Base-by-base conservation (phyloP, 2,888 invertebrate genomes). In the Drosophila borborema region DNA sequence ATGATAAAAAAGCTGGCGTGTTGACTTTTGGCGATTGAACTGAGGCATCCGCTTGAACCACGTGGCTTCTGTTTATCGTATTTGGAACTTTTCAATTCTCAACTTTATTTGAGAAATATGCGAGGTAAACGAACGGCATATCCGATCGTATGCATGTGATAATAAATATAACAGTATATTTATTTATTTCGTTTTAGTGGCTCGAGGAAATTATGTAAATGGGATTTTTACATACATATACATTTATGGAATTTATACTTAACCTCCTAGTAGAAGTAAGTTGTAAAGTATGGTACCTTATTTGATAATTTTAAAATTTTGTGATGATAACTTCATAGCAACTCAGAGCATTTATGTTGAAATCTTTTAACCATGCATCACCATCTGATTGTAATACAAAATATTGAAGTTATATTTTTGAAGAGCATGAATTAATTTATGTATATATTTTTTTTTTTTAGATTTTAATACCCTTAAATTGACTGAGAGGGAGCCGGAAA, bases 301-400 rank as follows among this genome's bases (percentile, higher is more conserved):
- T 9, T 2, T 36, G 14, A 20, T 20, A 0, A 20, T 53, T 38
- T 38, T 36, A 9, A 9, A 38, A 53, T 53, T 14, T 4, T 3
- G 2, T 54, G 54, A 40, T 82, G 88, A 89, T 51, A 81, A 51
- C 36, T 62, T 81, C 89, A 85, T 86, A 85, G 65, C 18, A 56
- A 64, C 10, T 23, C 83, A 75, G 81, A 89, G 7, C 36, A 61
- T 76, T 72, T 18, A 59, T 84, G 84, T 77, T 75, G 87, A 84
- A 82, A 71, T 76, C 60, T 70, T 23, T 67, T 75, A 62, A 59
- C 82, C 89, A 86, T 90, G 89, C 88, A 85, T 68, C 86, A 91
- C 91, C 90, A 91, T 86, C 87, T 90, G 90, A 90, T 46, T 66
- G 23, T 16, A 20, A 43, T 12, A 40, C 3, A 31, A 6, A 9